phyloP scores from a whole-genome alignment of 2,797 vertebrate species.

The Dicrostonyx torquatus region DNA sequence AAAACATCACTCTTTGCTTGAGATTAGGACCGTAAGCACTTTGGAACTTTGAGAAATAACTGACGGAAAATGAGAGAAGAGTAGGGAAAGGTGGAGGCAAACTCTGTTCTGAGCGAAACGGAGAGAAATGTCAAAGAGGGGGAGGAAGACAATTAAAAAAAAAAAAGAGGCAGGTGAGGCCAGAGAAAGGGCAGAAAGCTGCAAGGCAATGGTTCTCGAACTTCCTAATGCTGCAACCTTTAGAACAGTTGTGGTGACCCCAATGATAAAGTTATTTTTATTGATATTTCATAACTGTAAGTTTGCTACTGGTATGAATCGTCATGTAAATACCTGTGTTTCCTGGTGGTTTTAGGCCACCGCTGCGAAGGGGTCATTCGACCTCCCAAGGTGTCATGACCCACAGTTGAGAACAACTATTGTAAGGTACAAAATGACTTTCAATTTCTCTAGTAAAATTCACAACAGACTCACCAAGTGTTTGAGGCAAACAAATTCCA shows the following conservation, averaged over 20 bases:
- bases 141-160: background rate
- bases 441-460: background rate
- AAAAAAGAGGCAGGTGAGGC: background rate
- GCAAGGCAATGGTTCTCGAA: background rate
- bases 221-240: background rate
- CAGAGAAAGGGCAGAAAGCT: background rate
- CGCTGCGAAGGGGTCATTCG: background rate
- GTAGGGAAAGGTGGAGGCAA: background rate
- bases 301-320: background rate
- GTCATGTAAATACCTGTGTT: background rate
- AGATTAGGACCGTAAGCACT: background rate
- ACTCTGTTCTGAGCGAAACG: background rate
- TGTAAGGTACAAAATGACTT: background rate
- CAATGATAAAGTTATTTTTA: background rate
- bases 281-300: background rate
- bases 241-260: background rate
- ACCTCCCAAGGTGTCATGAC: background rate
- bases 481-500: background rate
- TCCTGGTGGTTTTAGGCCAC: background rate
- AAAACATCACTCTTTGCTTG: slow-evolving; percentile 8
- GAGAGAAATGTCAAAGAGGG: background rate
- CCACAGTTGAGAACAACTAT: background rate
- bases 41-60: background rate
- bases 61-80: background rate
- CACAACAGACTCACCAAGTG: slow-evolving; percentile 45